Percentiles rank a stretch among this genome's conserved stretches.
Conservation (phyloP, 2,888 invertebrate genomes). For the Pandemis cinnamomeana region DNA sequence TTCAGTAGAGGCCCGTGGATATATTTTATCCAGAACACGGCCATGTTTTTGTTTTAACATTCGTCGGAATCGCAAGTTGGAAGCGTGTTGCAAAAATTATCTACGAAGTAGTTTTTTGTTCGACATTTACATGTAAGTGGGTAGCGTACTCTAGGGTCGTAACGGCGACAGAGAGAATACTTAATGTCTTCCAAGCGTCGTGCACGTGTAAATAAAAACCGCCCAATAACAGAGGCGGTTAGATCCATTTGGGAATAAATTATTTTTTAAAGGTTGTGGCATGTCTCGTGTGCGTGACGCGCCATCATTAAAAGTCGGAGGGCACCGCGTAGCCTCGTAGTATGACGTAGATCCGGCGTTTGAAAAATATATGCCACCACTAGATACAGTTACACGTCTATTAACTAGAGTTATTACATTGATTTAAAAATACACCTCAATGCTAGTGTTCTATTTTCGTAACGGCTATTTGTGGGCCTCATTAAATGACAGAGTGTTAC, state of each 20-base stretch:
- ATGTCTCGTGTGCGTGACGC: constrained; percentile 54
- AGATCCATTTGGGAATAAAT: constrained; percentile 29
- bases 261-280: constrained; percentile 27
- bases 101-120: not conserved
- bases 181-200: constrained; percentile 17
- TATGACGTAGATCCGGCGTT: constrained; percentile 58
- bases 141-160: constrained; percentile 12
- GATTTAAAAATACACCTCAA: constrained; percentile 49
- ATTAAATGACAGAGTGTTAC: constrained; percentile 35
- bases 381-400: constrained; percentile 36
- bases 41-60: constrained; percentile 13
- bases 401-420: constrained; percentile 41
- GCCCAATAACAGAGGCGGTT: constrained; percentile 12
- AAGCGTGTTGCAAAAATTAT: constrained; percentile 16
- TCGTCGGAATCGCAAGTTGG: not conserved
- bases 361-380: constrained; percentile 44
- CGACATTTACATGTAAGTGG: not conserved
- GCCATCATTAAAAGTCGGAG: constrained; percentile 58
- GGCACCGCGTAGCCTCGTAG: constrained; percentile 52
- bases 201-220: constrained; percentile 21
- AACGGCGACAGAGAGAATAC: constrained; percentile 23
- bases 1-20: not conserved
- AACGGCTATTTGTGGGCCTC: constrained; percentile 30
- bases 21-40: constrained; percentile 21
- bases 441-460: constrained; percentile 46